Base-by-base conservation (phyloP, 2,113 vertebrate genomes). In the Hyla sarda region DNA sequence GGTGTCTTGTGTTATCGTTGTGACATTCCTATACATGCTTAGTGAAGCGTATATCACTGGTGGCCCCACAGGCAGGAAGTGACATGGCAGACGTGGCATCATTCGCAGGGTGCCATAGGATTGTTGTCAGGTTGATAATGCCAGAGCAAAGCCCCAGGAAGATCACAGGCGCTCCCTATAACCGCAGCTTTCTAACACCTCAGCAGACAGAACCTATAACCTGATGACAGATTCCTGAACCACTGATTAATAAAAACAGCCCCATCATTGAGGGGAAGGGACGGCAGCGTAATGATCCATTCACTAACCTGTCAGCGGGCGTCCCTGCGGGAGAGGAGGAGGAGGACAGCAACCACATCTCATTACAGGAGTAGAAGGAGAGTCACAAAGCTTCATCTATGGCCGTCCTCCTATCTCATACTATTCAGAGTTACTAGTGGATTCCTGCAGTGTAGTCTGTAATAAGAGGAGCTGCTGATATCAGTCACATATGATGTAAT, bases 101-200 rank as follows among this genome's bases (percentile, higher is more conserved):
- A 41, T 41, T 5, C 8, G 41, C 56, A n/a, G 56, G 56, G 23
- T 11, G 7, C 21, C 56, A n/a, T 8, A n/a, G 23, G 23, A 58
- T n/a, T 11, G n/a, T n/a, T 54, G 74, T 71, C 84, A 85, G 56
- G 34, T 50, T 85, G 58, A 23, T 34, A 41, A 25, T 17, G 56
- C 34, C 30, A 23, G 67, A 21, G 30, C 1, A 1, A 25, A 34
- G 23, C 13, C 10, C 19, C 16, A 21, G 19, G 34, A 13, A 41
- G 41, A 50, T 37, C 17, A 1, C 17, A 23, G 32, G n/a, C 25
- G 47, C 21, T 5, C 25, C 37, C 62, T 62, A 13, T 41, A 80
- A 45, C 37, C 23, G n/a, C 2, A 1, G 54, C 21, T 60, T 50
- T 65, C 50, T 45, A 82, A 67, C 71, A 84, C 82, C 28, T 62